Percentiles rank a stretch among this genome's conserved stretches.
Conservation (phyloP, 2,888 invertebrate species). For the Rotaria macrura region DNA sequence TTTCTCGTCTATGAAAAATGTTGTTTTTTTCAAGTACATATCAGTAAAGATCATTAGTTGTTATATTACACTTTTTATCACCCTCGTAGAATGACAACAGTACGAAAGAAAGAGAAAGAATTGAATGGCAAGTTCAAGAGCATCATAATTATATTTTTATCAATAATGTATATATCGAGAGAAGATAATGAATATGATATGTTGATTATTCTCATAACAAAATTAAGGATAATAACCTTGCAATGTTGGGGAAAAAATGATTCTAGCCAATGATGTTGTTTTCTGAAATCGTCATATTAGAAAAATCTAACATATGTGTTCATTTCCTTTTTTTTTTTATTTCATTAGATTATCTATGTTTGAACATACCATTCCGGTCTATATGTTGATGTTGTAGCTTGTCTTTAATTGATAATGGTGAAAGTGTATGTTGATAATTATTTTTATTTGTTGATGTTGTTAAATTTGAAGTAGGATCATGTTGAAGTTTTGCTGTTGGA, state of each 20-base stretch:
- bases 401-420: conserved; percentile 11
- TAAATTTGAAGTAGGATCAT: conserved; percentile 1
- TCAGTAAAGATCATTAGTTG: background rate
- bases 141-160: background rate
- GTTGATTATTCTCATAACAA: background rate
- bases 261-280: background rate
- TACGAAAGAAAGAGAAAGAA: background rate
- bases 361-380: background rate
- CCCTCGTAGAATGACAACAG: background rate
- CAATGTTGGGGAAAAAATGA: background rate
- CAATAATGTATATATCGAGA: background rate
- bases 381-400: background rate
- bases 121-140: background rate
- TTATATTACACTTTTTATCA: conserved; percentile 15
- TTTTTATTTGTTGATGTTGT: conserved; percentile 3
- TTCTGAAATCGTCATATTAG: background rate
- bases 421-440: conserved; percentile 8
- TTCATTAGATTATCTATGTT: background rate
- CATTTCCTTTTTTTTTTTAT: background rate
- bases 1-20: background rate
- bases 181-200: background rate
- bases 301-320: background rate
- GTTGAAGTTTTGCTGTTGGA: background rate
- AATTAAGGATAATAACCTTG: background rate
- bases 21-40: background rate